Percentiles rank a stretch among this genome's conserved stretches.
Evolutionary conservation across 1,140 invertebrate genomes (phyloP).

Genomic region (Pogonus chalceus): DNA sequence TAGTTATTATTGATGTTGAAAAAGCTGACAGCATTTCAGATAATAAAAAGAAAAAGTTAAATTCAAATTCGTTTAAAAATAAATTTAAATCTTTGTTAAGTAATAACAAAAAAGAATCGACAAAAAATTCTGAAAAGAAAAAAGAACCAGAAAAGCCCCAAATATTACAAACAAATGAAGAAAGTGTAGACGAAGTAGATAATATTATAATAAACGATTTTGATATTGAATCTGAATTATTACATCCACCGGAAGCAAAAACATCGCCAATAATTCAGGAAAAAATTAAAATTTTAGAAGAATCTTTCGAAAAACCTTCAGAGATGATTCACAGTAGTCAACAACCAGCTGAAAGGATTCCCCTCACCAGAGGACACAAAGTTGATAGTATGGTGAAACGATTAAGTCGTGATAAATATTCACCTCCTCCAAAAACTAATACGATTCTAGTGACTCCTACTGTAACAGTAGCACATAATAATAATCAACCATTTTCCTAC

Average conservation of each 20-base stretch:
- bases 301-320: slow-evolving; percentile 31
- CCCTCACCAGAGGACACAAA: slow-evolving; percentile 51
- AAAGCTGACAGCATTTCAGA: slow-evolving; percentile 28
- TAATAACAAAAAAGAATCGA: slow-evolving; percentile 9
- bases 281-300: slow-evolving; percentile 37
- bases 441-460: slow-evolving; percentile 47
- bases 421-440: slow-evolving; percentile 49
- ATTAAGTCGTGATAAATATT: slow-evolving; percentile 49
- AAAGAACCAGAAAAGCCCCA: slow-evolving; percentile 5
- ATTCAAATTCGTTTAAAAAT: slow-evolving; percentile 14
- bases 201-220: not conserved
- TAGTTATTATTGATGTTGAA: slow-evolving; percentile 32
- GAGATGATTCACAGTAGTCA: slow-evolving; percentile 59
- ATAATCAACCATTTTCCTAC: slow-evolving; percentile 67
- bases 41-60: slow-evolving; percentile 18
- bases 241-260: not conserved
- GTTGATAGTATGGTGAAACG: slow-evolving; percentile 54
- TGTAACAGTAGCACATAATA: slow-evolving; percentile 51
- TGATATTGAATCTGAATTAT: not conserved
- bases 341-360: slow-evolving; percentile 49
- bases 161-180: not conserved
- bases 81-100: slow-evolving; percentile 2
- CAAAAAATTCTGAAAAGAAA: slow-evolving; percentile 5
- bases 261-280: slow-evolving; percentile 15
- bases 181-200: not conserved